Percentiles rank a stretch among this genome's conserved stretches.
Conservation (phyloP, 2,888 invertebrate species). For the Nezara viridula region DNA sequence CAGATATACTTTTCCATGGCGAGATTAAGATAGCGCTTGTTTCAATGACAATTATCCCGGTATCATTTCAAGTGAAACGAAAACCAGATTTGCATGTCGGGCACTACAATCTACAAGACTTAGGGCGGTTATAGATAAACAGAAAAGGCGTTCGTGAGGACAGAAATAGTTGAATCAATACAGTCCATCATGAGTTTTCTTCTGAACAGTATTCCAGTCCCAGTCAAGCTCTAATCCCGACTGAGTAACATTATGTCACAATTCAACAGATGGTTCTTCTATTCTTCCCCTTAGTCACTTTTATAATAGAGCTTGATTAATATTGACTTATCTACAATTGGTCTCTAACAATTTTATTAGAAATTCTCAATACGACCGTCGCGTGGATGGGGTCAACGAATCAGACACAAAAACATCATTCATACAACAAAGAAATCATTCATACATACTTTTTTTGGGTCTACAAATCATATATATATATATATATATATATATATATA, state of each 20-base stretch:
- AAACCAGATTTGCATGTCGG: not conserved
- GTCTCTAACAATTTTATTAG: too few species aligned
- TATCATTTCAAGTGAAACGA: not conserved
- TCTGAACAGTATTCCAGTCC: not conserved
- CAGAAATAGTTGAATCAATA: constrained; percentile 49
- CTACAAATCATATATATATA: too few species aligned
- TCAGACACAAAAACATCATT: too few species aligned
- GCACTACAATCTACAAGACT: not conserved
- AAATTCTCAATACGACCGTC: too few species aligned
- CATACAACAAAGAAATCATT: too few species aligned
- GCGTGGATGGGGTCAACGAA: too few species aligned
- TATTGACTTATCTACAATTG: too few species aligned
- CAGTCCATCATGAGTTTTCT: constrained; percentile 27
- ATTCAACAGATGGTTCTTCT: not conserved
- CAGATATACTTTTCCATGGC: not conserved
- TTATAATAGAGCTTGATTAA: not conserved
- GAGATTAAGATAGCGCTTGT: not conserved
- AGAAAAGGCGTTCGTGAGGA: constrained; percentile 42
- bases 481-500: too few species aligned
- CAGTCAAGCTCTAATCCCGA: not conserved
- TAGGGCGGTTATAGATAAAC: constrained; percentile 3
- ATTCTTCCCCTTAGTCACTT: not conserved
- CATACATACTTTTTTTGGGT: too few species aligned
- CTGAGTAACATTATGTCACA: not conserved
- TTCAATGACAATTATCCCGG: not conserved